Base-by-base conservation (phyloP, 2,888 invertebrate genomes). In the Anorthoa munda region DNA sequence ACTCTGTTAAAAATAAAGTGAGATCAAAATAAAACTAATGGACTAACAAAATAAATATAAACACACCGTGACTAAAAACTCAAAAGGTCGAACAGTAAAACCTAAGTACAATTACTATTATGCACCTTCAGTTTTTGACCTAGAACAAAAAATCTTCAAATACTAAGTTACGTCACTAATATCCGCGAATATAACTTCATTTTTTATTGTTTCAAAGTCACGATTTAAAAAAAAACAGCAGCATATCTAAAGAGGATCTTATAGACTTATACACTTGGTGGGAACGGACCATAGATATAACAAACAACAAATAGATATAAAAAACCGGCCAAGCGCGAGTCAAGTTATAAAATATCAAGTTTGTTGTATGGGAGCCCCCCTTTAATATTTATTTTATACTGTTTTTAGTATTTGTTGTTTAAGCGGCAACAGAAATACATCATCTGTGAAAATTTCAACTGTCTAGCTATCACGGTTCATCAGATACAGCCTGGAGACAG, bases 131-230 rank as follows among this genome's bases (percentile, higher is more conserved):
- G 63, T 46, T 66, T 64, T 58, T 76, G 72, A 78, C 72, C 68
- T 76, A 73, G 61, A 75, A 75, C 58, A 76, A 83, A 82, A 80
- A 76, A 64, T 55, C n/a, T 26, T 46, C 11, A 59, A 71, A 69
- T 7, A 39, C 51, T 59, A 39, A 63, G 5, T 80, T 56, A 79
- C 75, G 65, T 81, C 80, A 80, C 51, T 66, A 31, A 61, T 45
- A 76, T 70, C 45, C 13, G 48, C 26, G 50, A 60, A 70, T 68
- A 23, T n/a, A 48, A 60, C 71, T 75, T 75, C 55, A 31, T 59
- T 71, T 23, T 50, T 63, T 31, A 51, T 26, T 66, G 7, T 66
- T 63, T 53, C 11, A 53, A 51, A 71, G 18, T 39, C 60, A 75
- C 58, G 55, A 73, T 59, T 55, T 17, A 71, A 60, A 63, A 64